Base-by-base conservation (phyloP, 35 echinoderm and acorn worm species). In the Heliocidaris erythrogramma region DNA sequence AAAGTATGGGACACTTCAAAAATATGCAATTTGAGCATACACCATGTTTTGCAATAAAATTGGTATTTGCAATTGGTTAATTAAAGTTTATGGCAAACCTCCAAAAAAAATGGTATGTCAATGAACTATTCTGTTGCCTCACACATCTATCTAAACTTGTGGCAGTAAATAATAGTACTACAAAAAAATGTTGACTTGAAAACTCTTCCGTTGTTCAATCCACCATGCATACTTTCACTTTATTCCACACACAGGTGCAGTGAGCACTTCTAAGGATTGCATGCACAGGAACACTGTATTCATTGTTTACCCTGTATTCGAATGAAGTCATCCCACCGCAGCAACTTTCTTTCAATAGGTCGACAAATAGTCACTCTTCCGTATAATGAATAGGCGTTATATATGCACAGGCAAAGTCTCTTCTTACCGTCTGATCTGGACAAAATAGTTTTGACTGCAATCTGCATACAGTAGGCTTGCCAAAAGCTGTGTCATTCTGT, bases 241-340 rank as follows among this genome's bases (percentile, higher is more conserved):
- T 11, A 11, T 56, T 13, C 52, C 10, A 56, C 13, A n/a, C 27
- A 24, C 18, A 78, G 18, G 60, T 27, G 24, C 60, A 69, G 6
- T 69, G 24, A 3, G 2, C 60, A 69, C 60, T n/a, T 56, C 52
- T 56, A 8, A 8, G 27, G 65, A 5, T n/a, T 78, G 5, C n/a
- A 4, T 27, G 24, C 4, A 17, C 61, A 71, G 10, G 14, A 12
- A 56, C 52, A 78, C 7, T 78, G 65, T 27, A 27, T 78, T 24
- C 65, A 78, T 78, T 78, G 65, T 78, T 78, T 78, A 78, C 14
- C 65, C 27, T 78, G 65, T 78, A 78, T 78, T n/a, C n/a, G 65
- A 78, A 78, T 78, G 27, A 56, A 56, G 52, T 56, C 2, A 56
- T n/a, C 65, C 27, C 65, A 78, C 65, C 21, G 5, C 65, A 27